Conservation (phyloP, 2,888 invertebrate species). For the Lasioglossum pauxillum region DNA sequence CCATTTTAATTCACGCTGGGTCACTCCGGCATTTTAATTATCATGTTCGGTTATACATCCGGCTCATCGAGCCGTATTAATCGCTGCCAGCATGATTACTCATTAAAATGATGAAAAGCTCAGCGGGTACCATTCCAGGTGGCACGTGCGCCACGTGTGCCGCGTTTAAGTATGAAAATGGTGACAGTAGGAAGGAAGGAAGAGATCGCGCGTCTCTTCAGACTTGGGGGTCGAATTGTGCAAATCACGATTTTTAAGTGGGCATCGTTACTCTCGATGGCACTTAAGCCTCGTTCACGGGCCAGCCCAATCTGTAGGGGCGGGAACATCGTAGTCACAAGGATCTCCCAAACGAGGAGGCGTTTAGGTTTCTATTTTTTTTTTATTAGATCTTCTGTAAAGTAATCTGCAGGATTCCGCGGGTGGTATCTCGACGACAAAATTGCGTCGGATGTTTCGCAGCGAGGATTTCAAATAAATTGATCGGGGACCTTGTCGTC, state of each 20-base stretch:
- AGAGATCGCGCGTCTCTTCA: slow-evolving; percentile 45
- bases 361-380: slow-evolving; percentile 12
- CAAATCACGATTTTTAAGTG: slow-evolving; percentile 77
- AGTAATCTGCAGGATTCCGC: slow-evolving; percentile 41
- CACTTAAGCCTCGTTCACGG: slow-evolving; percentile 57
- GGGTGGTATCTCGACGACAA: slow-evolving; percentile 75
- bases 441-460: slow-evolving; percentile 68
- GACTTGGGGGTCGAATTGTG: slow-evolving; percentile 58
- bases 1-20: background rate
- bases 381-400: slow-evolving; percentile 51
- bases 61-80: background rate
- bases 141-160: slow-evolving; percentile 29
- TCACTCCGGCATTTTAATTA: background rate
- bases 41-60: background rate
- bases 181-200: slow-evolving; percentile 65
- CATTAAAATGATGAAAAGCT: slow-evolving; percentile 11
- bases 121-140: slow-evolving; percentile 11
- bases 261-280: slow-evolving; percentile 54
- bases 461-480: slow-evolving; percentile 76
- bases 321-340: slow-evolving; percentile 27
- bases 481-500: slow-evolving; percentile 76
- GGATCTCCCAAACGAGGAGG: slow-evolving; percentile 24
- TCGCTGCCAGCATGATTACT: slow-evolving; percentile 15
- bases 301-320: slow-evolving; percentile 12
- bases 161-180: slow-evolving; percentile 45